Percentiles rank a stretch among this genome's conserved stretches.
These are phyloP conservation scores for Vultur gryphus DNA, from an alignment of 2,797 vertebrate species.

Conservation along the genomic window DNA sequence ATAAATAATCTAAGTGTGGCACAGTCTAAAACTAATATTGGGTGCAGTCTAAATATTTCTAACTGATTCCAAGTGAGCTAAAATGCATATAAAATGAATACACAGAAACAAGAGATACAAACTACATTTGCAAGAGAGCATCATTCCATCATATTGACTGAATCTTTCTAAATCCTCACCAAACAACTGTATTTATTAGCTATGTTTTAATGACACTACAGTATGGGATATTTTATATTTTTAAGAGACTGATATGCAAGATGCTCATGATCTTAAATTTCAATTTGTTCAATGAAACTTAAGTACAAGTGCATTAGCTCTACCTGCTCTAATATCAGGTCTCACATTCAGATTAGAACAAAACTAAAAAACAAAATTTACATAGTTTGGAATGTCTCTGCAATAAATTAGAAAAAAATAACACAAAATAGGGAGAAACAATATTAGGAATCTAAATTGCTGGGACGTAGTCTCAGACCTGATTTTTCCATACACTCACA, in stretches of 20 bases:
- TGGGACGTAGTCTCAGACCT: not conserved
- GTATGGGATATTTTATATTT: not conserved
- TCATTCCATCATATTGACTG: not conserved
- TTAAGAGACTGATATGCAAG: not conserved
- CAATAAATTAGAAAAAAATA: not conserved
- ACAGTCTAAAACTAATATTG: not conserved
- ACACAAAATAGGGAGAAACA: not conserved
- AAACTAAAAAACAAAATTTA: not conserved
- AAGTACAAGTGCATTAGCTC: not conserved
- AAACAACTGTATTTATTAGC: not conserved
- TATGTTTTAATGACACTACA: not conserved
- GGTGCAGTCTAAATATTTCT: not conserved
- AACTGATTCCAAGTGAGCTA: not conserved
- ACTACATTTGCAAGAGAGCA: not conserved
- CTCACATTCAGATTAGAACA: not conserved
- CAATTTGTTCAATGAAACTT: not conserved
- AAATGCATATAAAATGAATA: not conserved
- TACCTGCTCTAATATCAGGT: not conserved
- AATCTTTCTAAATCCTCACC: not conserved
- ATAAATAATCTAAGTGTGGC: not conserved
- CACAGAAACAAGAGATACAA: not conserved
- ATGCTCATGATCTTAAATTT: not conserved
- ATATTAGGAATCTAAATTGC: not conserved
- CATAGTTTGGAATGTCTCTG: not conserved
- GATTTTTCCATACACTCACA: not conserved